Base-by-base conservation (phyloP, 1,140 invertebrate species). In the Cyclargus thomasi region DNA sequence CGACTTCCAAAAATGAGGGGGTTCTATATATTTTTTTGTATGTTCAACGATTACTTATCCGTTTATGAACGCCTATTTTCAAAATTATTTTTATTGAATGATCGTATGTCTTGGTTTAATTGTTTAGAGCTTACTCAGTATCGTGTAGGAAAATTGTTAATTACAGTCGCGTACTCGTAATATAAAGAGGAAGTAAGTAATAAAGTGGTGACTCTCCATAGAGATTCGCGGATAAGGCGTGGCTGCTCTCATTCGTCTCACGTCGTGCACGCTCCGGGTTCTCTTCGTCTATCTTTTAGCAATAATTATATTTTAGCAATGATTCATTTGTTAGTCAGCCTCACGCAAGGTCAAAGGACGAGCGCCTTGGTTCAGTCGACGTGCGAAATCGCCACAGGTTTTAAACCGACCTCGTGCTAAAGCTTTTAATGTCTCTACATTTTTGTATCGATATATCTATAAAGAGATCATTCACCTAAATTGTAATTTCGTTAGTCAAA, bases 271-370 rank as follows among this genome's bases (percentile, higher is more conserved):
- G 39, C 11, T 47, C 11, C 11, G 14, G 11, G 39, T 65, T 53
- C 53, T 53, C 64, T 47, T 47, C 39, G 22, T 65, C 36, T 47
- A 47, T 35, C 63, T 35, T 21, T 64, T 47, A 64, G 18, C 47
- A 16, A 16, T 47, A 47, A 14, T 16, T 47, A 47, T 47, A 47
- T 47, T 47, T 11, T 47, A 47, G 39, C 39, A n/a, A 65, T 65
- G 64, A 65, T 53, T 65, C 64, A 65, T 29, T 53, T 53, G 20
- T 65, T 65, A 65, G 39, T 65, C 64, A 65, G 64, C 53, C 39
- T 53, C 47, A 53, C 39, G 39, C 39, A 65, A 65, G 64, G 64
- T 65, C 53, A 65, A 53, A 65, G 64, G 21, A n/a, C 53, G 36
- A 64, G 17, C 63, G 39, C 39, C 39, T 47, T 14, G 39, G 14